A percentile compares a stretch with the other conserved stretches of the same genome.
Evolutionary conservation across 2,113 vertebrate genomes (phyloP).

Genomic region (Nanorana parkeri): DNA sequence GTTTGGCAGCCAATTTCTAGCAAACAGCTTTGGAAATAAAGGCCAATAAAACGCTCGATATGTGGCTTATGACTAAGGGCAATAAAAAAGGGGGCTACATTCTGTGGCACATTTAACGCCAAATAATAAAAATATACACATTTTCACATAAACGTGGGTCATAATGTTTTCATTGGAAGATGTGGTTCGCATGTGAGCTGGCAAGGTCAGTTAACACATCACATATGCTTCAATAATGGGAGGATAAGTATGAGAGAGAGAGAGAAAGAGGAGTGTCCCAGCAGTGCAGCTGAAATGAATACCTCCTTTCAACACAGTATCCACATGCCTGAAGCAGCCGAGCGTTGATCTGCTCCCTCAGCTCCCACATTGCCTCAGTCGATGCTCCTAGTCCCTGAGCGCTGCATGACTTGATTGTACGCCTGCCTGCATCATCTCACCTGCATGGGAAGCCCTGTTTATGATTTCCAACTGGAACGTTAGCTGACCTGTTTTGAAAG

Average conservation of each 20-base stretch:
- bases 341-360: slow-evolving; percentile 43
- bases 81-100: slow-evolving; percentile 20
- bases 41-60: neutral
- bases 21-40: neutral
- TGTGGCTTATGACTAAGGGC: slow-evolving; percentile 12
- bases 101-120: slow-evolving; percentile 2
- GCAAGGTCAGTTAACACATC: slow-evolving; percentile 50
- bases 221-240: slow-evolving; percentile 58
- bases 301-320: slow-evolving; percentile 56
- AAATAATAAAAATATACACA: slow-evolving; percentile 28
- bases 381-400: neutral
- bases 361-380: slow-evolving; percentile 32
- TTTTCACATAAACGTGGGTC: slow-evolving; percentile 15
- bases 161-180: slow-evolving; percentile 20
- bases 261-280: slow-evolving; percentile 51
- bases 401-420: slow-evolving; percentile 14
- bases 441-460: slow-evolving; percentile 29
- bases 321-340: slow-evolving; percentile 52
- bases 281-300: slow-evolving; percentile 47
- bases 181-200: slow-evolving; percentile 30
- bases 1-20: neutral
- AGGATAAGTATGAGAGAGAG: slow-evolving; percentile 27
- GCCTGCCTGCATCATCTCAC: slow-evolving; percentile 47
- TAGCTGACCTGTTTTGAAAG: slow-evolving; percentile 27
- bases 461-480: slow-evolving; percentile 19